These are phyloP conservation scores for Cecropterus lyciades DNA, from an alignment of 1,140 invertebrate genomes.

Conservation along the genomic window DNA sequence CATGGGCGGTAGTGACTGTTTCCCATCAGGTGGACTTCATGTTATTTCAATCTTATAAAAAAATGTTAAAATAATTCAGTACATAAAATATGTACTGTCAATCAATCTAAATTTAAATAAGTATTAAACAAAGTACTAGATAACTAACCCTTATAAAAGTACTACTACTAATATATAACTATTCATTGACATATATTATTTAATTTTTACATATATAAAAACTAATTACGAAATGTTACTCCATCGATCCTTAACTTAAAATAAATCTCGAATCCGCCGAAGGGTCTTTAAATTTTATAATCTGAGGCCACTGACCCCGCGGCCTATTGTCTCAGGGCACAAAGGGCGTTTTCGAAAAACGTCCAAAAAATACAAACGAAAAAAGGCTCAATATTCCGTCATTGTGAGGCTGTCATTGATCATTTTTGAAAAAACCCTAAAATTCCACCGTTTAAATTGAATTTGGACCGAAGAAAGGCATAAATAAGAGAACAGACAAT, in stretches of 20 bases:
- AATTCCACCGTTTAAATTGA: slow-evolving; percentile 58
- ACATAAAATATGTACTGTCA: too few species aligned
- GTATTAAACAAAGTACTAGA: too few species aligned
- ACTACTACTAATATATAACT: too few species aligned
- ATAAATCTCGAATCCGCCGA: slow-evolving; percentile 36
- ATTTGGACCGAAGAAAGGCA: slow-evolving; percentile 51
- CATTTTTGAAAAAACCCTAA: slow-evolving; percentile 63
- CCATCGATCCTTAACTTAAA: slow-evolving; percentile 25
- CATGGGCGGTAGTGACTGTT: too few species aligned
- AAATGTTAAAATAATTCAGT: too few species aligned
- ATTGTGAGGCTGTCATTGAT: slow-evolving; percentile 70
- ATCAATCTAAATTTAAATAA: too few species aligned
- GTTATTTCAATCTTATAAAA: too few species aligned
- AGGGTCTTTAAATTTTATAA: slow-evolving; percentile 50
- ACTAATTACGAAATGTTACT: slow-evolving; percentile 28
- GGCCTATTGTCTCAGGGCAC: slow-evolving; percentile 65
- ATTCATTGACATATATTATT: too few species aligned
- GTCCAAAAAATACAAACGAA: slow-evolving; percentile 42
- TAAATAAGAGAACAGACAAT: slow-evolving; percentile 40
- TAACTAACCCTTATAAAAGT: too few species aligned
- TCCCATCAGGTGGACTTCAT: too few species aligned
- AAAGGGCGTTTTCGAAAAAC: slow-evolving; percentile 53
- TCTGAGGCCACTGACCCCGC: slow-evolving; percentile 55
- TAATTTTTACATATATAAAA: slow-evolving; percentile 17
- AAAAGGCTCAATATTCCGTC: slow-evolving; percentile 57